Percentiles rank a stretch among this genome's conserved stretches.
These are phyloP conservation scores for Pogonomyrmex barbatus DNA, from an alignment of 1,140 invertebrate species.

Conservation along the genomic window DNA sequence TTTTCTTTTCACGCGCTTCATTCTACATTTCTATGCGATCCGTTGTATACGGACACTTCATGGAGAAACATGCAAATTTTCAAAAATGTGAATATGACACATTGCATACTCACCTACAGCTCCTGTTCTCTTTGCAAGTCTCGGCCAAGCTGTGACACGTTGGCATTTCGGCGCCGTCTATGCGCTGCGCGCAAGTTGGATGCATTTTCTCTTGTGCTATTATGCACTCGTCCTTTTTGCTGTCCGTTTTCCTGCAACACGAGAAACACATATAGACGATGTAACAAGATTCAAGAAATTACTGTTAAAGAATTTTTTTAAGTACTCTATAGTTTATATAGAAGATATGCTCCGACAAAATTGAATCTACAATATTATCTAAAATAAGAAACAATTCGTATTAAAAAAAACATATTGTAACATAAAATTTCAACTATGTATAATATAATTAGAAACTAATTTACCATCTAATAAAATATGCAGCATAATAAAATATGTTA, in stretches of 20 bases:
- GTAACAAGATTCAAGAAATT: constrained; percentile 5
- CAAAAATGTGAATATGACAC: constrained; percentile 26
- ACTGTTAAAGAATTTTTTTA: constrained; percentile 8
- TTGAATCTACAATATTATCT: not conserved
- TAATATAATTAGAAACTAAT: not conserved
- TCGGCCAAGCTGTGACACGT: constrained; percentile 93
- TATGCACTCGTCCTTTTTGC: constrained; percentile 93
- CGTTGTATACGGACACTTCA: constrained; percentile 12
- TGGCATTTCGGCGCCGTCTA: constrained; percentile 90
- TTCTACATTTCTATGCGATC: not conserved
- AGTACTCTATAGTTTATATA: not conserved
- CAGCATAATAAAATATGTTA: not conserved
- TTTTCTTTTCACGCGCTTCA: not conserved
- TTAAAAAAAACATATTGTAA: constrained; percentile 16
- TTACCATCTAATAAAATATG: not conserved
- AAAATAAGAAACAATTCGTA: not conserved
- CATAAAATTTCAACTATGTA: not conserved
- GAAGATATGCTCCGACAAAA: not conserved
- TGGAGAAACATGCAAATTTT: constrained; percentile 45
- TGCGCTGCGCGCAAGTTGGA: constrained; percentile 93
- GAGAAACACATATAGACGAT: constrained; percentile 3
- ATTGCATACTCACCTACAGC: constrained; percentile 88
- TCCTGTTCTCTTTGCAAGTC: constrained; percentile 90
- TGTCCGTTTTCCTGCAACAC: constrained; percentile 91
- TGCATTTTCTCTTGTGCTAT: constrained; percentile 95